These are phyloP conservation scores for Columbina picui DNA, from an alignment of 2,113 vertebrate species.

Conservation along the genomic window DNA sequence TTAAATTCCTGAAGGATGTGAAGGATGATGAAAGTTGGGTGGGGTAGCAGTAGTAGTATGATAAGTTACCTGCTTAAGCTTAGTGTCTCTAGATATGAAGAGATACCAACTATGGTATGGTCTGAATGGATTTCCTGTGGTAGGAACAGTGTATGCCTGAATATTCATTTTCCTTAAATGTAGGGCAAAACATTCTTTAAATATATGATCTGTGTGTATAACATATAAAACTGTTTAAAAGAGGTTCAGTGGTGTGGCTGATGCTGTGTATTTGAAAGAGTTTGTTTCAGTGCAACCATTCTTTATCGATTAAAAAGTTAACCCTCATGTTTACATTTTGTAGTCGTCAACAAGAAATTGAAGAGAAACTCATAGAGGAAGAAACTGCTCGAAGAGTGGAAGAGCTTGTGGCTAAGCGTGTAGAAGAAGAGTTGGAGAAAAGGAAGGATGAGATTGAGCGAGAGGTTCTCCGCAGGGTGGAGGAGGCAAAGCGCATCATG, in stretches of 20 bases:
- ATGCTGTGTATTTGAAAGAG: neutral
- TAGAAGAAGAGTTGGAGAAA: constrained; percentile 98
- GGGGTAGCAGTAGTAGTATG: neutral
- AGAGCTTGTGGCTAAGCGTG: constrained; percentile 95
- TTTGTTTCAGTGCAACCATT: neutral
- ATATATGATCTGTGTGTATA: neutral
- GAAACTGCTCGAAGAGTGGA: constrained; percentile 97
- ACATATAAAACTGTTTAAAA: neutral
- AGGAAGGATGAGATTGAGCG: constrained; percentile 98
- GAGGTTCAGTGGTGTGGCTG: neutral
- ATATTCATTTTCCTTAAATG: neutral
- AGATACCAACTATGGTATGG: neutral
- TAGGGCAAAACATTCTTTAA: neutral
- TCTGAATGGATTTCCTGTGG: neutral
- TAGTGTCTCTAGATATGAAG: neutral
- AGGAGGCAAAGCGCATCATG: constrained; percentile 99
- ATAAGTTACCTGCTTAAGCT: neutral
- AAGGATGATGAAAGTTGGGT: neutral
- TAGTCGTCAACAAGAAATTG: constrained; percentile 91
- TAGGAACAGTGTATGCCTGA: neutral
- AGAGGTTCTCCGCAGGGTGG: constrained; percentile 96
- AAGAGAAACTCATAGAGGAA: constrained; percentile 99
- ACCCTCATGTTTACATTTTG: neutral
- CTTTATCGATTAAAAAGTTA: neutral
- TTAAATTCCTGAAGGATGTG: neutral